These are phyloP conservation scores for Pegoplata infirma DNA, from an alignment of 2,888 invertebrate species.

Conservation along the genomic window DNA sequence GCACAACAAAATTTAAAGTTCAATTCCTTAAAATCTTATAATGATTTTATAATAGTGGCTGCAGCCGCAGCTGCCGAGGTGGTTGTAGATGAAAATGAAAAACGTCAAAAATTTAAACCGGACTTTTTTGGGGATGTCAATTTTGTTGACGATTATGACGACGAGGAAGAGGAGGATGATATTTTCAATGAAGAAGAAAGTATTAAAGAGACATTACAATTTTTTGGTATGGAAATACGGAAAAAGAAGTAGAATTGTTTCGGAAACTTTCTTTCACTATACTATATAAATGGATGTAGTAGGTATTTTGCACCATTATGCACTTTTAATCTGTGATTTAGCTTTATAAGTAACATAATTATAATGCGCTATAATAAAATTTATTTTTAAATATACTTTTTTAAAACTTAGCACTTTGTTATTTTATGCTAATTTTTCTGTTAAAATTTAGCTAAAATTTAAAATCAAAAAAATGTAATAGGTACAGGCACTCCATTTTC, in stretches of 20 bases:
- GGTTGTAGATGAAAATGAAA: slow-evolving; percentile 62
- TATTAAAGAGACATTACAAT: slow-evolving; percentile 58
- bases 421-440: too few relatives aligned
- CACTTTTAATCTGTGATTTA: background rate
- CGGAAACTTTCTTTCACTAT: too few relatives aligned
- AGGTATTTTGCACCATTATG: background rate
- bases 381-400: too few relatives aligned
- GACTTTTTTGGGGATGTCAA: slow-evolving; percentile 43
- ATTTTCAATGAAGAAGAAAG: slow-evolving; percentile 61
- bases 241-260: slow-evolving; percentile 48
- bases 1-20: slow-evolving; percentile 17
- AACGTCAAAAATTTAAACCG: slow-evolving; percentile 51
- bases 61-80: slow-evolving; percentile 68
- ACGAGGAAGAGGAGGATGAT: slow-evolving; percentile 57
- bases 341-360: too few relatives aligned
- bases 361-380: too few relatives aligned
- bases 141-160: slow-evolving; percentile 65
- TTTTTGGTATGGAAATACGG: slow-evolving; percentile 59
- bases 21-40: slow-evolving; percentile 40
- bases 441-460: too few relatives aligned
- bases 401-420: too few relatives aligned
- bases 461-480: too few relatives aligned
- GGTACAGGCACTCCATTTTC: too few relatives aligned
- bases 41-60: slow-evolving; percentile 60
- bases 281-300: background rate